Percentiles rank a stretch among this genome's conserved stretches.
Conservation (phyloP, 2,888 invertebrate species). For the Magallana nippona region DNA sequence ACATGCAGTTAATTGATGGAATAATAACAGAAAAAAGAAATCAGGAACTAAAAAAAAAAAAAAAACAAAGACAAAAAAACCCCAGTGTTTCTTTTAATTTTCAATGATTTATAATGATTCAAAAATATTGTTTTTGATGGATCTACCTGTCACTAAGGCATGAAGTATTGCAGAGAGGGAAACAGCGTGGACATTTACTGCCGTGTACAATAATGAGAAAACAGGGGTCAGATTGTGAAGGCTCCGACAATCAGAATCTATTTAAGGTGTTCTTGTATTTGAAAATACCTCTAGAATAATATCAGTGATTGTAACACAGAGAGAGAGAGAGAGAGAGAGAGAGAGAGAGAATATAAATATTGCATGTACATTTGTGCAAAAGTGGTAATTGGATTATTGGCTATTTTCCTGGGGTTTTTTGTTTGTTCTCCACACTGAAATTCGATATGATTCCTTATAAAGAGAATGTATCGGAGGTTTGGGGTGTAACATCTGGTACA, state of each 20-base stretch:
- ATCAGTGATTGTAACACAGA: background rate
- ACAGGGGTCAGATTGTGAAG: constrained; percentile 22
- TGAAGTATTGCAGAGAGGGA: background rate
- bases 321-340: background rate
- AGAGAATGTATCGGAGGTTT: constrained; percentile 7
- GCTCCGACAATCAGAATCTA: background rate
- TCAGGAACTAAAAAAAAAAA: constrained; percentile 6
- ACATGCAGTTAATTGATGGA: background rate
- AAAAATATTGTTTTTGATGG: constrained; percentile 29
- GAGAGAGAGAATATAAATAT: background rate
- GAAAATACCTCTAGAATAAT: background rate
- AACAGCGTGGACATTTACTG: constrained; percentile 13
- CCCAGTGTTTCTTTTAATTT: background rate
- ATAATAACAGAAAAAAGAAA: background rate
- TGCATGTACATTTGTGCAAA: constrained; percentile 30
- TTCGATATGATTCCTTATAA: constrained; percentile 21
- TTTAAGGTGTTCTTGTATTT: background rate
- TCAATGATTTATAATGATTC: constrained; percentile 26
- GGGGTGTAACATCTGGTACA: background rate
- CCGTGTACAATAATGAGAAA: background rate
- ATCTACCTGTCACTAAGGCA: constrained; percentile 8
- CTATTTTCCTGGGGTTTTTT: background rate
- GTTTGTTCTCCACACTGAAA: constrained; percentile 20
- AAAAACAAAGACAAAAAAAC: background rate
- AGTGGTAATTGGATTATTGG: constrained; percentile 32